Base-by-base conservation (phyloP, 2,797 vertebrate genomes). In the Peromyscus melanophrys region DNA sequence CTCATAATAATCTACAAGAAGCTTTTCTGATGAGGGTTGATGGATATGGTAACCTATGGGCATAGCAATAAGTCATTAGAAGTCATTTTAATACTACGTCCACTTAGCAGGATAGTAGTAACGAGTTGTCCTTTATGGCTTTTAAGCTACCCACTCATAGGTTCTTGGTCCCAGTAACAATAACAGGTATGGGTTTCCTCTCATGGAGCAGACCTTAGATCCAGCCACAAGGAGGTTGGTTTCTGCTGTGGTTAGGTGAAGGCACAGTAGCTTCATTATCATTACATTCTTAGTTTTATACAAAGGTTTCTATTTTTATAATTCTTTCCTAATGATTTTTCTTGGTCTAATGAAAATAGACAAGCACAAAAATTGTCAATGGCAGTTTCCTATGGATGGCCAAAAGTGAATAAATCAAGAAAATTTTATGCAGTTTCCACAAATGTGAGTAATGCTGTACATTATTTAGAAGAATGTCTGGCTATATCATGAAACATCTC, bases 361-460 rank as follows among this genome's bases (percentile, higher is more conserved):
- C 52, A 52, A 52, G 73, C 29, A 73, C 19, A 69, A 90, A 92
- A 94, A n/a, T 6, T 61, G 52, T 17, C 14, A 75, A 73, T 73
- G 52, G 4, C 21, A 55, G 1, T 75, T 94, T 94, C 4, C 19
- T 88, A 43, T 23, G 31, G 27, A 73, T 89, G 19, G 13, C n/a
- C 71, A 97, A 96, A 93, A 92, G 71, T 46, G 9, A 90, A 55
- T 63, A 89, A 91, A 31, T 46, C 40, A 94, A 90, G 37, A 93
- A 83, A 86, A 63, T 92, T 63, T 69, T 49, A 83, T 52, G 83
- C 37, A 25, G 12, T 76, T 25, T 23, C 19, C 80, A 61, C 0
- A 40, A 65, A 21, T 81, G 9, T 75, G n/a, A 10, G 31, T 27
- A 59, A 14, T 13, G 69, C 27, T 80, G 1, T 65, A 75, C 27